Conservation (phyloP, 2,888 invertebrate genomes). For the Caenorhabditis sp. region DNA sequence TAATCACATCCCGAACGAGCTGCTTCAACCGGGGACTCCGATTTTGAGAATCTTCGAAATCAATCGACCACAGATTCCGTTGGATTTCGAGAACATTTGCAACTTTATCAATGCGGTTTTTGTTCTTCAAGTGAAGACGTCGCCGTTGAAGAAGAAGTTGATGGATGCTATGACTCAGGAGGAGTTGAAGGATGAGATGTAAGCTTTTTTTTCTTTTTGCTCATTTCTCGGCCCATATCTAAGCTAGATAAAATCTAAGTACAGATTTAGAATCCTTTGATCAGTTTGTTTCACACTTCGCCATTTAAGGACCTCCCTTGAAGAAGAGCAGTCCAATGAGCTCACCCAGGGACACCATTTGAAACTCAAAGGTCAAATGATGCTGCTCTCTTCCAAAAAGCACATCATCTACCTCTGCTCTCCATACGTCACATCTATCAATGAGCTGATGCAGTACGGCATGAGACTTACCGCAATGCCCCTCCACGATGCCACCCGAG, state of each 20-base stretch:
- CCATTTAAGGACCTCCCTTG: slow-evolving; percentile 26
- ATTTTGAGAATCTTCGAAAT: slow-evolving; percentile 78
- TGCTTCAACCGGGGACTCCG: slow-evolving; percentile 79
- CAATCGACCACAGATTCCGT: slow-evolving; percentile 81
- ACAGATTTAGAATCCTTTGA: too few relatives aligned
- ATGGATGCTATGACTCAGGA: slow-evolving; percentile 52
- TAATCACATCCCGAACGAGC: slow-evolving; percentile 77
- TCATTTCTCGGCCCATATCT: too few relatives aligned
- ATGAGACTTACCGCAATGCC: slow-evolving; percentile 82
- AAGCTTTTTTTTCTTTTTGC: too few relatives aligned
- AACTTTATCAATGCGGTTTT: slow-evolving; percentile 83
- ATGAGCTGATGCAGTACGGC: slow-evolving; percentile 80
- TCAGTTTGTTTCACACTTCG: too few relatives aligned
- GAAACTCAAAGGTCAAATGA: slow-evolving; percentile 82
- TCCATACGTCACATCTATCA: slow-evolving; percentile 82
- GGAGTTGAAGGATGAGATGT: slow-evolving; percentile 48
- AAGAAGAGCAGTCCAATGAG: slow-evolving; percentile 24
- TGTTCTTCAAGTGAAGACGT: slow-evolving; percentile 79
- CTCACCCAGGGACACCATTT: slow-evolving; percentile 71
- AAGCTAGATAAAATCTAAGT: too few relatives aligned
- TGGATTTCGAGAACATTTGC: slow-evolving; percentile 82
- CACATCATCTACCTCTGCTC: slow-evolving; percentile 82
- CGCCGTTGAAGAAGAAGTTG: slow-evolving; percentile 64
- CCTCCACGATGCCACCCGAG: slow-evolving; percentile 82
- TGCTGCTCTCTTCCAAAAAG: slow-evolving; percentile 73